These are phyloP conservation scores for Anas platyrhynchos DNA, from an alignment of 2,113 vertebrate species.

Conservation along the genomic window DNA sequence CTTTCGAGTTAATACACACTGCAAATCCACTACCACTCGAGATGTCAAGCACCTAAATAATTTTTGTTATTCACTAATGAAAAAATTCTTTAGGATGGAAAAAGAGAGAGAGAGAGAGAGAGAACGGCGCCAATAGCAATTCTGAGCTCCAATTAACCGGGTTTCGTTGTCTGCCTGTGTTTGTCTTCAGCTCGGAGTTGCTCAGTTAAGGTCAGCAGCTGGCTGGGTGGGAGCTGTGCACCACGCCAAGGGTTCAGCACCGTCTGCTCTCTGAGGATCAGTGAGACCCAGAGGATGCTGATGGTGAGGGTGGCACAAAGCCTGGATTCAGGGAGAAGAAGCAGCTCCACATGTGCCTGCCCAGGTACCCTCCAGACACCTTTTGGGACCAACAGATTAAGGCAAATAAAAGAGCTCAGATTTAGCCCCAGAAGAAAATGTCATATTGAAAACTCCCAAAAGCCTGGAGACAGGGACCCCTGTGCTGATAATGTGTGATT, in stretches of 20 bases:
- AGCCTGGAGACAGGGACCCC: background rate
- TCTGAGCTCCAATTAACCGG: conserved; percentile 68
- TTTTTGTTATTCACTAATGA: conserved; percentile 72
- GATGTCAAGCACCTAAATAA: conserved; percentile 64
- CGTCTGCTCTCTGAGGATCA: background rate
- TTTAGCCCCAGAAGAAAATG: background rate
- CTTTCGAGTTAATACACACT: conserved; percentile 63
- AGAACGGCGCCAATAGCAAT: background rate
- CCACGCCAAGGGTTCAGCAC: background rate
- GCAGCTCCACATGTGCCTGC: rapidly evolving
- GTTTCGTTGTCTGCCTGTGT: conserved; percentile 58
- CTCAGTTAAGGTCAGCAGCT: conserved; percentile 54
- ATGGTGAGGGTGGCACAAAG: background rate
- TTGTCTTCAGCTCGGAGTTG: conserved; percentile 64
- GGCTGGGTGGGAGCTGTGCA: background rate
- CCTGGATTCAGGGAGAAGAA: background rate
- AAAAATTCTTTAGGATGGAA: conserved; percentile 54
- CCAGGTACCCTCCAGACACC: background rate
- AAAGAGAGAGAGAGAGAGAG: background rate
- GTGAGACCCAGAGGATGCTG: background rate
- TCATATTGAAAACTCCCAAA: background rate
- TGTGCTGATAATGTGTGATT: background rate
- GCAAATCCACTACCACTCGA: conserved; percentile 60
- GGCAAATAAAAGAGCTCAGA: background rate
- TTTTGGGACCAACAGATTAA: background rate